Evolutionary conservation across 2,888 invertebrate genomes (phyloP).

Genomic region (Euproctis similis): DNA sequence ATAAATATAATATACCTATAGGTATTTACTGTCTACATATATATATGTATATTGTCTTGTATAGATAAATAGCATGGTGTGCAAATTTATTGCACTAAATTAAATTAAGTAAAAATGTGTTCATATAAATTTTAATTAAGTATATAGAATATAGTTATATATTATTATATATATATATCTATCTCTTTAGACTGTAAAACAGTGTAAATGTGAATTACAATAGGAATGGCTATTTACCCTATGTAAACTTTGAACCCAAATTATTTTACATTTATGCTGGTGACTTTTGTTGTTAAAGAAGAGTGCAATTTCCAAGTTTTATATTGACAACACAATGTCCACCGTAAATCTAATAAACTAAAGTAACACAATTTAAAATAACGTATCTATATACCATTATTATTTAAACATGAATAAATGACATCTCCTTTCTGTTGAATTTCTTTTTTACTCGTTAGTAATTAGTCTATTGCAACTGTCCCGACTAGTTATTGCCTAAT

Average conservation of each 20-base stretch:
- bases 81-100: constrained; percentile 48
- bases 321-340: constrained; percentile 6
- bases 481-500: no score
- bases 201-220: constrained; percentile 49
- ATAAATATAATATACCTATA: no score
- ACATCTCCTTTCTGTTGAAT: constrained; percentile 51
- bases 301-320: constrained; percentile 20
- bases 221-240: constrained; percentile 24
- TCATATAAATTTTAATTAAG: constrained; percentile 72
- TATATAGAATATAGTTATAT: constrained; percentile 60
- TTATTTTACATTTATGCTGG: no score
- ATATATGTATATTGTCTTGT: no score
- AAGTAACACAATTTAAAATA: constrained; percentile 15
- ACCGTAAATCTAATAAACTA: constrained; percentile 14
- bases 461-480: no score
- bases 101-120: constrained; percentile 72
- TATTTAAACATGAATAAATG: constrained; percentile 43
- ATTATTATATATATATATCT: no score
- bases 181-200: constrained; percentile 59
- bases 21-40: no score
- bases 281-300: constrained; percentile 18
- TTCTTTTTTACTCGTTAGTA: constrained; percentile 10
- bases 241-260: constrained; percentile 25
- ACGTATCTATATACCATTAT: constrained; percentile 23
- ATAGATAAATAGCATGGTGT: constrained; percentile 51